phyloP scores from a whole-genome alignment of 2,797 vertebrate genomes.

The Cossypha dichroa region DNA sequence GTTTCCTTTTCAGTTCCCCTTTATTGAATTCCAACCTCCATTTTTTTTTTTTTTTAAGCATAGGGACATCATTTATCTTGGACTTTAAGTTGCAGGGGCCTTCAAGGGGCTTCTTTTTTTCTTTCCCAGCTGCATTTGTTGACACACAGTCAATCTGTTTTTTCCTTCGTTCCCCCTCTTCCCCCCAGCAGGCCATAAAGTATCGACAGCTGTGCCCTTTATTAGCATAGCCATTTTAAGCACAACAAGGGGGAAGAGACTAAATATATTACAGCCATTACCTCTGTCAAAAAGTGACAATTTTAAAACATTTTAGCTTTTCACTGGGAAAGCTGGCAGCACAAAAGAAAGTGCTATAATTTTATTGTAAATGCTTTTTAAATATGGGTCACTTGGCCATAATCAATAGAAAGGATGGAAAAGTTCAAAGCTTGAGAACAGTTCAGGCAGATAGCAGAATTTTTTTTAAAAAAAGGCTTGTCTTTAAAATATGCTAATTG shows the following conservation, averaged over 20 bases:
- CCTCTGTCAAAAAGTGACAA: conserved; percentile 87
- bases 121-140: conserved; percentile 95
- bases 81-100: conserved; percentile 78
- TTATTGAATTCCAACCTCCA: conserved; percentile 90
- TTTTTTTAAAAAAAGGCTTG: neutral
- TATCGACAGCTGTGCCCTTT: conserved; percentile 96
- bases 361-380: conserved; percentile 91
- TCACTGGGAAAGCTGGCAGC: conserved; percentile 70
- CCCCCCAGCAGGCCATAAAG: conserved; percentile 87
- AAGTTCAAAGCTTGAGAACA: conserved; percentile 63
- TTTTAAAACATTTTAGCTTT: conserved; percentile 90
- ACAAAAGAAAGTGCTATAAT: conserved; percentile 81
- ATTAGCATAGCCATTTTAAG: conserved; percentile 86
- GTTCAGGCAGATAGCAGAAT: conserved; percentile 26
- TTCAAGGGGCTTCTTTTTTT: conserved; percentile 85
- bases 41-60: conserved; percentile 84
- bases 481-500: conserved; percentile 76
- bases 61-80: conserved; percentile 79
- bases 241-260: conserved; percentile 70
- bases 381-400: conserved; percentile 81
- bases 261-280: conserved; percentile 92
- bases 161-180: conserved; percentile 76
- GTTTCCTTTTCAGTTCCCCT: conserved; percentile 78
- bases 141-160: conserved; percentile 91
- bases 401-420: conserved; percentile 45